A percentile compares a stretch with the other conserved stretches of the same genome.
phyloP scores from a whole-genome alignment of 64 coral and sea anemone species.

The Porites lutea region DNA sequence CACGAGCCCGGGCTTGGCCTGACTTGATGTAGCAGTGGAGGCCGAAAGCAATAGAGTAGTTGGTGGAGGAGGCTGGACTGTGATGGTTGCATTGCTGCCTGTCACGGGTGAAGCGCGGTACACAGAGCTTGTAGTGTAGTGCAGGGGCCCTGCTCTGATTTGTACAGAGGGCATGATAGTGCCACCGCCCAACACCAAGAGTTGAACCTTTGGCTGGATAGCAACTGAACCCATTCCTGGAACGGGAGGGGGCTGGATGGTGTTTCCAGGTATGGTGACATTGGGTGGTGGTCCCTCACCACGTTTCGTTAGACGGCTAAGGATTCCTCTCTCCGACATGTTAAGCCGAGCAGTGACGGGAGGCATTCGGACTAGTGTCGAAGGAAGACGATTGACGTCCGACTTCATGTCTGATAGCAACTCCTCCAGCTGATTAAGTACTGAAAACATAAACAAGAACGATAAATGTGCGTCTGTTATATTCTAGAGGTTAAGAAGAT shows the following conservation, averaged over 20 bases:
- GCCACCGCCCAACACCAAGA: neutral
- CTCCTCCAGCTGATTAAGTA: conserved; percentile 97
- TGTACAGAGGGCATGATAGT: neutral
- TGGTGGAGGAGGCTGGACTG: conserved; percentile 85
- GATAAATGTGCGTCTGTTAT: no score
- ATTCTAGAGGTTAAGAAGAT: no score
- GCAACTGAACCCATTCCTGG: conserved; percentile 17
- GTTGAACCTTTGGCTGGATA: conserved; percentile 30
- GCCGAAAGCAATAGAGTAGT: conserved; percentile 85
- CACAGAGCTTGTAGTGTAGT: conserved; percentile 12
- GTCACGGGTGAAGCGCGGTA: conserved; percentile 47
- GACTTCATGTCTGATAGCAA: conserved; percentile 96
- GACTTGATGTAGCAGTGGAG: conserved; percentile 28
- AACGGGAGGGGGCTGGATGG: conserved; percentile 51
- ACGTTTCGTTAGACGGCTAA: conserved; percentile 84
- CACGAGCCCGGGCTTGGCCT: neutral
- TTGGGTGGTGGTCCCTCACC: conserved; percentile 64
- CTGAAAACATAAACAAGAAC: conserved; percentile 49
- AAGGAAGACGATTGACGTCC: conserved; percentile 92
- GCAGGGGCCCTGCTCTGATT: conserved; percentile 12
- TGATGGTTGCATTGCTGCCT: conserved; percentile 78
- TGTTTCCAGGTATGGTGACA: conserved; percentile 45
- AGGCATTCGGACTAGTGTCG: conserved; percentile 86
- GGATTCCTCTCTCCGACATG: conserved; percentile 96
- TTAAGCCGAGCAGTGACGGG: conserved; percentile 88